Base-by-base conservation (phyloP, 2,888 invertebrate species). In the Tenthredo livida region DNA sequence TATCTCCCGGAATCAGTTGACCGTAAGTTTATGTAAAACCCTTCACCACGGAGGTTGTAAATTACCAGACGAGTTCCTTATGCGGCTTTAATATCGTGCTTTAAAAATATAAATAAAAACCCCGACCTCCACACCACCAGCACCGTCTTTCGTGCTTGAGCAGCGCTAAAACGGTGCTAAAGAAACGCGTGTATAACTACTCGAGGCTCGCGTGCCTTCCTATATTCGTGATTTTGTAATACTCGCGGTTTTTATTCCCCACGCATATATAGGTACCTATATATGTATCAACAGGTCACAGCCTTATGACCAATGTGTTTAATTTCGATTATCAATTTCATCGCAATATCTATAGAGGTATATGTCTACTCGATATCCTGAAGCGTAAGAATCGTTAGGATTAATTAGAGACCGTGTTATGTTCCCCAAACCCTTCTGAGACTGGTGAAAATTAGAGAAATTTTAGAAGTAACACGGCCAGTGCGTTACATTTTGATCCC, bases 31-130 rank as follows among this genome's bases (percentile, higher is more conserved):
- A 61, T 17, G 61, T 33, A n/a, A 50, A 61, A 40, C 25, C 33
- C 25, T 21, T 17, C 15, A 21, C 43, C 10, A 5, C 17, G 50
- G 40, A 9, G 61, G 77, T 77, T 50, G 33, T 77, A 77, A 77
- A 77, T 77, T 54, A 77, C 54, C 21, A n/a, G 29, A 77, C 50
- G 29, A 54, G 77, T 33, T 54, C 54, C 9, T 10, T 25, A 25
- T 17, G 50, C 50, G 29, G 47, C 29, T 37, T n/a, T 77, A 77
- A 50, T 54, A 77, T 50, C 50, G 72, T 77, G 77, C 77, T 77
- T 50, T 54, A 54, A 77, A 77, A 77, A 50, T 77, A 77, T 77
- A 77, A 77, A 77, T 77, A 54, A 77, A 77, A 77, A 77, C 25
- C 47, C 33, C 54, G 17, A 47, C n/a, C 29, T 40, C 47, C n/a